Percentiles rank a stretch among this genome's conserved stretches.
phyloP scores from a whole-genome alignment of 1,140 invertebrate species.

The Odontomachus brunneus region DNA sequence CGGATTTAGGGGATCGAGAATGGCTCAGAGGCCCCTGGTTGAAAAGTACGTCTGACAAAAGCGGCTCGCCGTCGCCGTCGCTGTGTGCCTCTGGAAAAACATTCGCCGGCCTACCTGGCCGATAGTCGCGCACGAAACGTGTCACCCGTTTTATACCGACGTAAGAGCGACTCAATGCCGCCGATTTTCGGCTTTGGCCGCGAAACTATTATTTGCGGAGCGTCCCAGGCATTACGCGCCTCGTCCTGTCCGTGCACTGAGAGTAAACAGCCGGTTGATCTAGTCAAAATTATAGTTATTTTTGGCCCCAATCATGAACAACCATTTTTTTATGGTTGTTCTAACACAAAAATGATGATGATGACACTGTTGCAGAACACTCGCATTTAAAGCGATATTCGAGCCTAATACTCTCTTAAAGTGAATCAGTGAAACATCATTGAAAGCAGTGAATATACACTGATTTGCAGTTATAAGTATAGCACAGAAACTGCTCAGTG shows the following conservation, averaged over 20 bases:
- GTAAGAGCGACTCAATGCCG: constrained; percentile 20
- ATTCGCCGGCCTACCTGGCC: constrained; percentile 70
- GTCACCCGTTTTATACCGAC: constrained; percentile 29
- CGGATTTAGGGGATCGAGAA: constrained; percentile 62
- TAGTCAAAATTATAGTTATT: too few species aligned
- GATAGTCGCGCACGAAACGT: constrained; percentile 52
- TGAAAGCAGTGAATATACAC: too few species aligned
- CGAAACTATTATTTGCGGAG: not conserved
- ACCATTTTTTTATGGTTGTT: too few species aligned
- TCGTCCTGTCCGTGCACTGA: not conserved
- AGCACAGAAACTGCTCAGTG: too few species aligned
- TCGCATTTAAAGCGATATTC: too few species aligned
- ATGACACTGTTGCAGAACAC: too few species aligned
- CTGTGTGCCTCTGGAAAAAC: constrained; percentile 70
- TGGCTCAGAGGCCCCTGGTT: constrained; percentile 15
- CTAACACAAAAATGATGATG: too few species aligned
- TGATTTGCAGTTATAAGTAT: too few species aligned
- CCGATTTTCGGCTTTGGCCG: constrained; percentile 14
- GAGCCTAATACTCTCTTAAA: too few species aligned
- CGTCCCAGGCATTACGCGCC: not conserved
- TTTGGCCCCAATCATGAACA: too few species aligned
- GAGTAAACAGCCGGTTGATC: too few species aligned
- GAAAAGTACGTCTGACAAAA: constrained; percentile 66
- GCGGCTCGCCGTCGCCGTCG: constrained; percentile 16
- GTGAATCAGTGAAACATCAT: too few species aligned